Evolutionary conservation across 2,113 vertebrate species (phyloP), one percentile per base, ranked within the genome.

Genomic region (Isichthys henryi): DNA sequence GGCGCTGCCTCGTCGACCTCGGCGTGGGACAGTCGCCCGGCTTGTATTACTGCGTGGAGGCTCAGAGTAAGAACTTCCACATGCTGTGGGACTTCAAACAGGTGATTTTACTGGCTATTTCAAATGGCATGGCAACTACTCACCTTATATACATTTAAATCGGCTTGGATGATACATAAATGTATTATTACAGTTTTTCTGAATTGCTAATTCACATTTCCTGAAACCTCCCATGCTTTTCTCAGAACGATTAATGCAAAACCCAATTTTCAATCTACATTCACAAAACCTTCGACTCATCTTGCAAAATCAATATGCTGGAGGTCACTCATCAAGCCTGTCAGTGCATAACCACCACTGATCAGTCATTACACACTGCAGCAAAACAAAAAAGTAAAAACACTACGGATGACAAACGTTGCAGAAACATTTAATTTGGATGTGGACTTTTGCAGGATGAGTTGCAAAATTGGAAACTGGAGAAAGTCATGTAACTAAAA

Each of bases 11-110:
- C 87, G 92, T 91, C 39, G 95, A 96, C 89, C 53, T 88, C 0
- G 92, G 90, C 15, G 48, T 48, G 0, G 94, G 91, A 0, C 1
- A 27, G 19, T 7, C 88, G 2, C 95, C 94, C 0, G 88, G 58
- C 5, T 90, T 95, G 3, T 91, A 93, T 0, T 80, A 94, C 0
- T 96, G 95, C 90, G 92, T 90, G 35, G 0, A 56, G 0, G 93
- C 93, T 11, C 0, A 88, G 89, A 62, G 94, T 90, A 92, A 91
- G 70, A 91, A 90, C 13, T 74, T 93, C 3, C 50, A 92, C 91
- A 93, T 93, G 89, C 77, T 93, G 62, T 96, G 95, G 95, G 94
- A 95, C 88, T 95, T 96, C 46, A 93, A 93, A 93, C 95, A 95
- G 93, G 95, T 96, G 90, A 87, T 77, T 46, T 87, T 50, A 5